Conservation (phyloP, 2,888 invertebrate species). For the Thera britannica region DNA sequence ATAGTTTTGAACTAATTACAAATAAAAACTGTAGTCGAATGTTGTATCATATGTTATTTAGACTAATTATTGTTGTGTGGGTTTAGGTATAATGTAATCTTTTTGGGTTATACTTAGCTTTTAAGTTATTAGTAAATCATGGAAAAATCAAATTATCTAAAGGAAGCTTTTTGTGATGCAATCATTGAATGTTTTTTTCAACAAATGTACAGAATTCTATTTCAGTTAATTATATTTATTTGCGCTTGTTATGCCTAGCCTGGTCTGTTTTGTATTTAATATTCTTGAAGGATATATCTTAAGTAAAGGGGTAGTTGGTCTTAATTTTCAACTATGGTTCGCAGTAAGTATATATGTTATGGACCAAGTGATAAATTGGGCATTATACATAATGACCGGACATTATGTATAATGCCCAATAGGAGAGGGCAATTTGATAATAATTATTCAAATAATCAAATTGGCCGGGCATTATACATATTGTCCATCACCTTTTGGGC, state of each 20-base stretch:
- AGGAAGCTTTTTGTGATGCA: conserved; percentile 1
- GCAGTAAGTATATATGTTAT: no score
- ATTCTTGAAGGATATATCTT: no score
- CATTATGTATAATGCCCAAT: no score
- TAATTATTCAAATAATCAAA: no score
- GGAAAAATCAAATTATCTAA: conserved; percentile 5
- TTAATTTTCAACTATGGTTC: no score
- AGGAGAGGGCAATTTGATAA: no score
- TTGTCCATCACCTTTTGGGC: no score
- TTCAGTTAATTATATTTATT: background rate
- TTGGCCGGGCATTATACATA: no score
- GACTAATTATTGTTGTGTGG: conserved; percentile 32
- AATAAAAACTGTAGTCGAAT: conserved; percentile 14
- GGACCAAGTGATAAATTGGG: no score
- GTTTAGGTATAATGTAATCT: conserved; percentile 41
- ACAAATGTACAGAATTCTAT: background rate
- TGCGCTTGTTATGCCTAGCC: background rate
- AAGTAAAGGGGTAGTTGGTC: no score
- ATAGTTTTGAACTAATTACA: conserved; percentile 6
- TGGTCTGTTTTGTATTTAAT: no score
- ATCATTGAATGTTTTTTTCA: conserved; percentile 5
- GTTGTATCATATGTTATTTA: conserved; percentile 27
- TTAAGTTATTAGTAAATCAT: conserved; percentile 26
- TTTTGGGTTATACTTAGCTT: conserved; percentile 33
- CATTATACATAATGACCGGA: no score